Percentiles rank a stretch among this genome's conserved stretches.
Conservation (phyloP, 1,140 invertebrate species). For the Gryllus bimaculatus region DNA sequence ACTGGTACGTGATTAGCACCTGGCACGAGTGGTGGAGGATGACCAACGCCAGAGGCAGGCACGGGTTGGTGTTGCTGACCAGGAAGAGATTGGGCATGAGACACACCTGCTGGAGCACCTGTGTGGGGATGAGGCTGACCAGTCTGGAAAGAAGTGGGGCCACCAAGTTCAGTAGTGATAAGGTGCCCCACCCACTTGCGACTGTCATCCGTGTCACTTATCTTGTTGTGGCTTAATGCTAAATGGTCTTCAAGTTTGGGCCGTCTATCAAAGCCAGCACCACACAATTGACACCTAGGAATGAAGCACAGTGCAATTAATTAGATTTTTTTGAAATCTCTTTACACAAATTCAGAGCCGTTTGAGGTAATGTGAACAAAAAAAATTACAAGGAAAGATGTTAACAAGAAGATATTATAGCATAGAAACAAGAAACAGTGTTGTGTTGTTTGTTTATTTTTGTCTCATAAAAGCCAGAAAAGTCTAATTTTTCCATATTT, state of each 20-base stretch:
- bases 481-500: too few relatives aligned
- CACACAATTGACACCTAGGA: slow-evolving; percentile 42
- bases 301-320: slow-evolving; percentile 32
- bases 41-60: background rate
- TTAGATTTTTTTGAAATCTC: too few relatives aligned
- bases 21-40: slow-evolving; percentile 1
- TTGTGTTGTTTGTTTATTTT: too few relatives aligned
- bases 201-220: slow-evolving; percentile 18
- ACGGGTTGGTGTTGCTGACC: background rate
- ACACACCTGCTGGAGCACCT: background rate
- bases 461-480: too few relatives aligned
- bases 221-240: slow-evolving; percentile 23
- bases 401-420: too few relatives aligned
- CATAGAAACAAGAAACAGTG: too few relatives aligned
- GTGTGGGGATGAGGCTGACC: background rate
- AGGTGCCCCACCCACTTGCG: slow-evolving; percentile 16
- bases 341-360: too few relatives aligned
- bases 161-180: slow-evolving; percentile 13
- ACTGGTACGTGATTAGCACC: background rate
- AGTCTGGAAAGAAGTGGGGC: background rate
- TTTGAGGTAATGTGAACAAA: too few relatives aligned
- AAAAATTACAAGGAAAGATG: too few relatives aligned
- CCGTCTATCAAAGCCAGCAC: slow-evolving; percentile 31
- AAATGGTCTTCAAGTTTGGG: slow-evolving; percentile 31
- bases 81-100: background rate